These are phyloP conservation scores for Cecidostiba fungosa DNA, from an alignment of 2,888 invertebrate species.

Conservation along the genomic window DNA sequence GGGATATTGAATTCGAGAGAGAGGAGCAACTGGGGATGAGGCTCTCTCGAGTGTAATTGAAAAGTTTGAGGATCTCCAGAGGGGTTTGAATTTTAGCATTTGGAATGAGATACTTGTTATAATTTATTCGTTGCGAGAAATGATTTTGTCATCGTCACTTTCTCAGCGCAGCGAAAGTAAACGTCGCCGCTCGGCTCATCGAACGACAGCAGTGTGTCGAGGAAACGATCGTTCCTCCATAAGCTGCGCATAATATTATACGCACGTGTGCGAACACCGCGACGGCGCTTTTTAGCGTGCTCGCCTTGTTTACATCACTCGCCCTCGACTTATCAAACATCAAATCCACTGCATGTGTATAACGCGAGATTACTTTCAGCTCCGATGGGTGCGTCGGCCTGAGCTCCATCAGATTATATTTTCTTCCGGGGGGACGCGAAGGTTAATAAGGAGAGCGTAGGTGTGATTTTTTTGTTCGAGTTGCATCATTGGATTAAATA, in stretches of 20 bases:
- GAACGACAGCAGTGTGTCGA: too few species aligned
- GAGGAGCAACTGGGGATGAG: too few species aligned
- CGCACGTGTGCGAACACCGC: not conserved
- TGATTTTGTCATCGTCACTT: not conserved
- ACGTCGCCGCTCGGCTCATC: too few species aligned
- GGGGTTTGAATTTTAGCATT: too few species aligned
- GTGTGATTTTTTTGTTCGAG: not conserved
- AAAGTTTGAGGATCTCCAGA: not conserved
- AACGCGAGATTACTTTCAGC: not conserved
- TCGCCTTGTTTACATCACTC: constrained; percentile 38
- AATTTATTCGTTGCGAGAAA: constrained; percentile 12
- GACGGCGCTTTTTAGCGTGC: not conserved
- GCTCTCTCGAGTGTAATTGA: not conserved
- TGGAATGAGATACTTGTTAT: not conserved
- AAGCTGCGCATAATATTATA: constrained; percentile 21
- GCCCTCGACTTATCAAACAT: constrained; percentile 18
- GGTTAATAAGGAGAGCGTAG: not conserved
- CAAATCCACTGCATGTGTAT: constrained; percentile 13
- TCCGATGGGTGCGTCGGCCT: not conserved
- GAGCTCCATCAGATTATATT: not conserved
- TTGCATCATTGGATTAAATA: not conserved
- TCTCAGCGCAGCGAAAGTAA: too few species aligned
- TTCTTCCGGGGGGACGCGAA: not conserved
- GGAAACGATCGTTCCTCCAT: too few species aligned
- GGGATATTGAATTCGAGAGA: not conserved